These are phyloP conservation scores for Phasia obesa DNA, from an alignment of 2,888 invertebrate species.

Conservation along the genomic window DNA sequence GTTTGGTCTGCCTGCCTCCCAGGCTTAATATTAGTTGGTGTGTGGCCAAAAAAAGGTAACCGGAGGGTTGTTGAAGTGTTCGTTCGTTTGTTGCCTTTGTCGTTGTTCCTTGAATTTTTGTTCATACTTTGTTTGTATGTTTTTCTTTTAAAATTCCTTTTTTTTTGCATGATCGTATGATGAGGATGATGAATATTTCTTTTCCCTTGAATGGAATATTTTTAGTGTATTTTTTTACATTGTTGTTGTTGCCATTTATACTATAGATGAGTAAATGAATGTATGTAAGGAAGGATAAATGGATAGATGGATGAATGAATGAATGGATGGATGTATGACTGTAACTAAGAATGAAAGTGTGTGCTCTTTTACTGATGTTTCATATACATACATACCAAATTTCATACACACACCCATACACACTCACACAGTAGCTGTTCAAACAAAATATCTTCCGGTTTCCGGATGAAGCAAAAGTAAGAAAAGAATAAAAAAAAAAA, in stretches of 20 bases:
- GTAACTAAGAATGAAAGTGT: conserved; percentile 26
- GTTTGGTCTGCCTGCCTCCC: conserved; percentile 4
- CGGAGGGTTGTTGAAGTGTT: conserved; percentile 57
- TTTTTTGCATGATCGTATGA: conserved; percentile 27
- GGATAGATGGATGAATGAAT: conserved; percentile 15
- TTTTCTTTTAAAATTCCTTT: conserved; percentile 1
- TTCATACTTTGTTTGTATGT: conserved; percentile 34
- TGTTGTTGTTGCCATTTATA: conserved; percentile 11
- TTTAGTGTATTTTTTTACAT: conserved; percentile 22
- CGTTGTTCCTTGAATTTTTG: conserved; percentile 35
- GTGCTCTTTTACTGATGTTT: conserved; percentile 34
- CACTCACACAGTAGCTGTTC: conserved; percentile 63
- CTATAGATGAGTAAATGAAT: conserved; percentile 36
- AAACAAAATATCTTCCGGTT: conserved; percentile 71
- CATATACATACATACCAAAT: conserved; percentile 9
- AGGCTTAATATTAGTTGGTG: conserved; percentile 4
- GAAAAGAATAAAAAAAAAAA: conserved; percentile 39
- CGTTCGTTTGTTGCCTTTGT: conserved; percentile 14
- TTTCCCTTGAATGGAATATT: conserved; percentile 59
- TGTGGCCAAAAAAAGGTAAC: conserved; percentile 36
- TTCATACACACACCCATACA: not conserved
- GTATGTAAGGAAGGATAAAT: no score
- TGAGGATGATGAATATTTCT: conserved; percentile 59
- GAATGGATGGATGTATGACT: conserved; percentile 14
- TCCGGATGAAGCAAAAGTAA: conserved; percentile 64